Conservation (phyloP, 2,888 invertebrate genomes). For the Diplazon laetatorius region DNA sequence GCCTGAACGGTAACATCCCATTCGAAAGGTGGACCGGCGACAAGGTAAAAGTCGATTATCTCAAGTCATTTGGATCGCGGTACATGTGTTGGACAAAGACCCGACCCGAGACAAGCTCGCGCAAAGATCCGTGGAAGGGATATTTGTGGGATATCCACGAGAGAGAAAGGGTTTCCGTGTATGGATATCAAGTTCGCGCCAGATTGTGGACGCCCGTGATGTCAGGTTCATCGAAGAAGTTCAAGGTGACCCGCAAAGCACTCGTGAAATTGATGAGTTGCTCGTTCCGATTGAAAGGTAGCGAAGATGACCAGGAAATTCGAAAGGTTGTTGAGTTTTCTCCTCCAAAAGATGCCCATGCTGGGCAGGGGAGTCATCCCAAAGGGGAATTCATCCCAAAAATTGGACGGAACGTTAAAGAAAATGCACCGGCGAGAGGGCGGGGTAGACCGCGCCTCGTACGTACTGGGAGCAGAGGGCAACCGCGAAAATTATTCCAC, state of each 20-base stretch:
- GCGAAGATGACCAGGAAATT: no score
- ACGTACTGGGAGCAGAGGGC: constrained; percentile 42
- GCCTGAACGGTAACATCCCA: constrained; percentile 53
- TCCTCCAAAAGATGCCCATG: no score
- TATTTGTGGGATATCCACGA: constrained; percentile 56
- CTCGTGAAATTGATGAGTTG: constrained; percentile 5
- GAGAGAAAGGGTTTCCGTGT: constrained; percentile 51
- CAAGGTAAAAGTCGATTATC: constrained; percentile 19
- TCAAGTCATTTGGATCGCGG: constrained; percentile 35
- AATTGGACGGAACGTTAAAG: no score
- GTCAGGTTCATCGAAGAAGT: constrained; percentile 31
- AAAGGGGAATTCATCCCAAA: no score
- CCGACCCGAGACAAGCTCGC: constrained; percentile 45
- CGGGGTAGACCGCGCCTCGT: constrained; percentile 38
- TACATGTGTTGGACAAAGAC: constrained; percentile 32
- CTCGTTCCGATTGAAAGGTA: neutral
- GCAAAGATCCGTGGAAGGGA: constrained; percentile 37
- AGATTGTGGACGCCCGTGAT: constrained; percentile 30
- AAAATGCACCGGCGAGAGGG: no score
- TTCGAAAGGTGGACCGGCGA: constrained; percentile 34
- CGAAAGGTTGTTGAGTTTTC: no score
- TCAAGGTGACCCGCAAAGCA: neutral
- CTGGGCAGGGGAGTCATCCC: no score
- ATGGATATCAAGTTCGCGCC: constrained; percentile 36
- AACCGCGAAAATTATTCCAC: constrained; percentile 40